These are phyloP conservation scores for Sigmodon hispidus DNA, from an alignment of 2,113 vertebrate genomes.

Conservation along the genomic window DNA sequence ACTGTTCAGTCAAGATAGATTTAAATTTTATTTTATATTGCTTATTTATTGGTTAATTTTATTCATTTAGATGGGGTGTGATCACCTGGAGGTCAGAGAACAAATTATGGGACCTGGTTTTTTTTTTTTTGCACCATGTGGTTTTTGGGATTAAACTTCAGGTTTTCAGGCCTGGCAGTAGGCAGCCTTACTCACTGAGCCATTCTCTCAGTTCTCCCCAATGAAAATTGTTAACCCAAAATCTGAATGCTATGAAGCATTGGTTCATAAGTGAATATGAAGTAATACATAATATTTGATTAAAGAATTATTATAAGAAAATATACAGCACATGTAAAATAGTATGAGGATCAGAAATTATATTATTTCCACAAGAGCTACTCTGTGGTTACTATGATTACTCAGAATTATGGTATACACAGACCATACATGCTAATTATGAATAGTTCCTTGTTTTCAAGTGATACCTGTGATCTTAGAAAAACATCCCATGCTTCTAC, in stretches of 20 bases:
- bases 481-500: conserved; percentile 82
- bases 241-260: conserved; percentile 52
- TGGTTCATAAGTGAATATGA: conserved; percentile 49
- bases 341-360: conserved; percentile 67
- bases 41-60: not conserved
- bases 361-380: conserved; percentile 77
- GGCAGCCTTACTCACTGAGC: not conserved
- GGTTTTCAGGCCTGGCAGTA: not conserved
- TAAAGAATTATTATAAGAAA: not conserved
- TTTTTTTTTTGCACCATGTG: not conserved
- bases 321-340: conserved; percentile 68
- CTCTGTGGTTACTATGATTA: conserved; percentile 75
- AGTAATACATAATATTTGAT: conserved; percentile 48
- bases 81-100: not conserved
- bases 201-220: too few relatives aligned
- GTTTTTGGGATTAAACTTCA: not conserved
- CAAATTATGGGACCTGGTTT: too few relatives aligned
- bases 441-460: conserved; percentile 77
- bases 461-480: conserved; percentile 77
- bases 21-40: not conserved
- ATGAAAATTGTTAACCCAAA: conserved; percentile 50
- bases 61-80: not conserved
- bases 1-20: not conserved
- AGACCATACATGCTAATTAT: conserved; percentile 78
- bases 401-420: conserved; percentile 58